These are phyloP conservation scores for Zingel zingel DNA, from an alignment of 2,113 vertebrate species.

Conservation along the genomic window DNA sequence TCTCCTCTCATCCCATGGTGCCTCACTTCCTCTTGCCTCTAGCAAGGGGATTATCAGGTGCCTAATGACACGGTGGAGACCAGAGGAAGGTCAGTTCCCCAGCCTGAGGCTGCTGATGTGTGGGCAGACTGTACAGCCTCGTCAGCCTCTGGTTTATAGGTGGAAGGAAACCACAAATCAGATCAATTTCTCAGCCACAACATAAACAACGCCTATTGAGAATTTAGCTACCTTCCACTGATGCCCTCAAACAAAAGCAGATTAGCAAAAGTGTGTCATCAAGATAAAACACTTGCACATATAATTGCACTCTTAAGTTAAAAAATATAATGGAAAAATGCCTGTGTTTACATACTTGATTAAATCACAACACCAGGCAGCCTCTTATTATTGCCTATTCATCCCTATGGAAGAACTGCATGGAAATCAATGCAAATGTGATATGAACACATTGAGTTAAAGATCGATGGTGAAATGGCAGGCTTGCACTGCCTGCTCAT, in stretches of 20 bases:
- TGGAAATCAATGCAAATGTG: conserved; percentile 29
- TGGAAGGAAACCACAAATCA: conserved; percentile 36
- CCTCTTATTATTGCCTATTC: not conserved
- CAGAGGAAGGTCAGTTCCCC: conserved; percentile 61
- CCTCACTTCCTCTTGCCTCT: conserved; percentile 64
- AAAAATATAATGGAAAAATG: not conserved
- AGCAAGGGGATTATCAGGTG: conserved; percentile 69
- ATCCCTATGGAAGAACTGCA: not conserved
- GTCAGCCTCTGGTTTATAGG: conserved; percentile 9
- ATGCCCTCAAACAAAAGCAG: conserved; percentile 8
- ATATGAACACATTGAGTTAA: not conserved
- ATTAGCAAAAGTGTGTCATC: conserved; percentile 42
- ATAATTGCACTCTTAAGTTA: not conserved
- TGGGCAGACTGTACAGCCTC: conserved; percentile 26
- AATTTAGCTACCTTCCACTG: conserved; percentile 23
- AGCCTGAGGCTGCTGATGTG: conserved; percentile 41
- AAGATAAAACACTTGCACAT: not conserved
- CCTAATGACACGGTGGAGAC: conserved; percentile 64
- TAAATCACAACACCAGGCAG: not conserved
- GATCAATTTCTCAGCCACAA: conserved; percentile 45
- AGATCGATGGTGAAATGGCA: conserved; percentile 9
- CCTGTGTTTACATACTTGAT: not conserved
- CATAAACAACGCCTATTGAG: conserved; percentile 44
- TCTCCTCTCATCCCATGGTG: conserved; percentile 40
- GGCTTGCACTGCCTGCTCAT: not conserved